A percentile compares a stretch with the other conserved stretches of the same genome.
phyloP scores from a whole-genome alignment of 2,797 vertebrate species.

The Aselliscus stoliczkanus region DNA sequence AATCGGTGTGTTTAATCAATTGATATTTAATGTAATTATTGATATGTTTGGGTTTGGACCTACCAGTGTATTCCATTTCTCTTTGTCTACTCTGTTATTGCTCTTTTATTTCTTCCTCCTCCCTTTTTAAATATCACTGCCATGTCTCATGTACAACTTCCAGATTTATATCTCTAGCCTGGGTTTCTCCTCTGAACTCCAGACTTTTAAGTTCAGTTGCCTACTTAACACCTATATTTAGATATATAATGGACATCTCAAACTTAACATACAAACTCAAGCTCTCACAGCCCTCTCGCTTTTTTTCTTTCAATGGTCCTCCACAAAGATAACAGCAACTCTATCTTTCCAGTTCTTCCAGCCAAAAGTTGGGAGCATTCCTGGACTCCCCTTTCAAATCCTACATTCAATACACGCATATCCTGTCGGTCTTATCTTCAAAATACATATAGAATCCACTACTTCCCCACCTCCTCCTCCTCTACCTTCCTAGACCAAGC shows the following conservation, averaged over 20 bases:
- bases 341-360: neutral
- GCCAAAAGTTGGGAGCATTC: neutral
- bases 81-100: neutral
- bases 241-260: neutral
- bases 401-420: too few relatives aligned
- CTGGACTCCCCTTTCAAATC: neutral
- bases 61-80: neutral
- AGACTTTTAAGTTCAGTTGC: neutral
- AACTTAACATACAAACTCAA: neutral
- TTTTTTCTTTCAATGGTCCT: accelerated
- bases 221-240: neutral
- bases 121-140: neutral
- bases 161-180: neutral
- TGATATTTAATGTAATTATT: neutral
- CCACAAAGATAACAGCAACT: neutral
- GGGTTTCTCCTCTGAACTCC: neutral
- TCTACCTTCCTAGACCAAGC: neutral
- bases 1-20: neutral
- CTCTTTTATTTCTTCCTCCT: neutral
- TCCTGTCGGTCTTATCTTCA: neutral
- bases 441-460: neutral
- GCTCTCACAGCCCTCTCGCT: neutral
- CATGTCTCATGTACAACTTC: too few relatives aligned
- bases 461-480: neutral
- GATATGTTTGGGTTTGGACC: neutral